Base-by-base conservation (phyloP, 2,888 invertebrate genomes). In the Eudasyphora cyanicolor region DNA sequence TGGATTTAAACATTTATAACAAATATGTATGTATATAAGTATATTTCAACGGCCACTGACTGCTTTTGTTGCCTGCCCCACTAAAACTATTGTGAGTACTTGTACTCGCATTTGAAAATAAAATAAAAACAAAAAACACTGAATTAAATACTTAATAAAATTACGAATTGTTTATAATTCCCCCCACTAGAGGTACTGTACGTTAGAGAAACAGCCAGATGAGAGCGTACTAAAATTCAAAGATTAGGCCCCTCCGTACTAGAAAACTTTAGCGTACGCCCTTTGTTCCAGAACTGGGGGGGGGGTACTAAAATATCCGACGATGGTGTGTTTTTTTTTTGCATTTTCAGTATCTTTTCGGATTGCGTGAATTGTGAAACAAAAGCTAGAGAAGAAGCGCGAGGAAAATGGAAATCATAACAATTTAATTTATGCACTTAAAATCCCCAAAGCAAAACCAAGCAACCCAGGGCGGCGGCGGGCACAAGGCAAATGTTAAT, bases 331-430 rank as follows among this genome's bases (percentile, higher is more conserved):
- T 54, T 1, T 54, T 21, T 49, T 54, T 21, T 54, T 62, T 42
- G 4, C 64, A 67, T 45, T 32, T 76, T 54, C 35, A 21, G 64
- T 19, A 19, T 32, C 60, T 70, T 24, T n/a, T 21, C 67, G 79
- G 79, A 79, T 67, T 71, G 79, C 82, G 82, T 82, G 79, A 82
- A 73, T 71, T 19, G 51, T 10, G n/a, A 14, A 77, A 38, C 10
- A 67, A 49, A 57, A 27, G 21, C 12, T 24, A 64, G 8, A 51
- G 8, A 62, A 62, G 32, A 32, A 62, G n/a, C n/a, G n/a, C n/a
- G n/a, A n/a, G 24, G 17, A 0, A 67, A 67, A 67, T 67, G 67
- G 38, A 73, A 78, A 78, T 73, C 71, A 78, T 73, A 78, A 64
- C 71, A 78, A 62, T 49, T 74, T 64, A 74, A 74, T 70, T 74